These are phyloP conservation scores for Stenodera caucasica DNA, from an alignment of 2,888 invertebrate species.

Conservation along the genomic window DNA sequence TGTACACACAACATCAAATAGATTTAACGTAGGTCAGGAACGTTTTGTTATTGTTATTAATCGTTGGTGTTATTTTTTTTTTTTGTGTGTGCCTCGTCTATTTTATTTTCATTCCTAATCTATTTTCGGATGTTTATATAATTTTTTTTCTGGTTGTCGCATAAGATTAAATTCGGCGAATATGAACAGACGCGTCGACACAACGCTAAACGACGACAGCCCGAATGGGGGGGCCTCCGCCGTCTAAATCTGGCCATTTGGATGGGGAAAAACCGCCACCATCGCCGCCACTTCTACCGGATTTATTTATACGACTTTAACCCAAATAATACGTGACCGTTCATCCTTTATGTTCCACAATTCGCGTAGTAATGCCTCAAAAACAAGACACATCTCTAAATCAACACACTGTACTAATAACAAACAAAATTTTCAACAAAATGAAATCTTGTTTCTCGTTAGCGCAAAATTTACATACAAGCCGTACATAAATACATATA, in stretches of 20 bases:
- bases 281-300: neutral
- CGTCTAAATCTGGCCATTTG: neutral
- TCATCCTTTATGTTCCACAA: neutral
- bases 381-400: neutral
- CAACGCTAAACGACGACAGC: neutral
- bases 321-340: neutral
- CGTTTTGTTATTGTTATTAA: conserved; percentile 3
- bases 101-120: neutral
- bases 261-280: neutral
- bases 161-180: neutral
- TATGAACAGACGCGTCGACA: neutral
- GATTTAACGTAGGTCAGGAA: conserved; percentile 4
- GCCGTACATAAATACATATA: neutral
- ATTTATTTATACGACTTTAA: neutral
- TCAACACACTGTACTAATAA: too few species aligned
- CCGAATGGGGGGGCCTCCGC: neutral
- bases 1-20: conserved; percentile 3
- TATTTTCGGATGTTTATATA: too few species aligned
- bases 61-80: neutral
- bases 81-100: neutral
- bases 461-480: too few species aligned
- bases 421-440: too few species aligned
- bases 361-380: neutral
- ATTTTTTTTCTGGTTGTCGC: neutral
- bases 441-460: too few species aligned